Percentiles rank a stretch among this genome's conserved stretches.
Conservation (phyloP, 2,797 vertebrate species). For the Helicolenus hilgendorfi region DNA sequence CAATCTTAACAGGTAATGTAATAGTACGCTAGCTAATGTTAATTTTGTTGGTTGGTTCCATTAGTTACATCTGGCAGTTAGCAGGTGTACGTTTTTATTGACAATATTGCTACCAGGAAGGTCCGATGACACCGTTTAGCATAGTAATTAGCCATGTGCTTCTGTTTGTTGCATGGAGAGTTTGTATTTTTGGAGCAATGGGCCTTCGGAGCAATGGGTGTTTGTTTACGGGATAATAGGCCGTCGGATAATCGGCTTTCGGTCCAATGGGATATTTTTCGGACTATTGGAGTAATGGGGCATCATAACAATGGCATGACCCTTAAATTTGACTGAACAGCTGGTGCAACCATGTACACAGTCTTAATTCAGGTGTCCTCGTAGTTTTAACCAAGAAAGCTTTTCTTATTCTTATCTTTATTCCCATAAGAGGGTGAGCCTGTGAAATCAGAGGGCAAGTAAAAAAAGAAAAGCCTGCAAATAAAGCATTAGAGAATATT, state of each 20-base stretch:
- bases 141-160: too few relatives aligned
- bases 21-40: not conserved
- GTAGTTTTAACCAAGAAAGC: not conserved
- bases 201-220: too few relatives aligned
- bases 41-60: not conserved
- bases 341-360: not conserved
- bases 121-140: too few relatives aligned
- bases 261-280: not conserved
- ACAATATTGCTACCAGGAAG: too few relatives aligned
- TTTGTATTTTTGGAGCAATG: too few relatives aligned
- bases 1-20: not conserved
- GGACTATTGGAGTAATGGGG: not conserved
- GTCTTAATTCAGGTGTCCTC: not conserved
- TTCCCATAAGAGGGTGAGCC: not conserved
- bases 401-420: not conserved
- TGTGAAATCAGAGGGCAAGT: slow-evolving; percentile 11
- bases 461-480: not conserved
- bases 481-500: slow-evolving; percentile 19
- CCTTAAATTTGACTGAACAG: not conserved
- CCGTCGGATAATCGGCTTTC: not conserved
- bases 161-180: too few relatives aligned
- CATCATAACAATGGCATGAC: not conserved
- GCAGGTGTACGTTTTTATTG: not conserved
- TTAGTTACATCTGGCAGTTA: not conserved
- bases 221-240: not conserved